phyloP scores from a whole-genome alignment of 1,140 invertebrate genomes.

The Oncopodura yosiiana region DNA sequence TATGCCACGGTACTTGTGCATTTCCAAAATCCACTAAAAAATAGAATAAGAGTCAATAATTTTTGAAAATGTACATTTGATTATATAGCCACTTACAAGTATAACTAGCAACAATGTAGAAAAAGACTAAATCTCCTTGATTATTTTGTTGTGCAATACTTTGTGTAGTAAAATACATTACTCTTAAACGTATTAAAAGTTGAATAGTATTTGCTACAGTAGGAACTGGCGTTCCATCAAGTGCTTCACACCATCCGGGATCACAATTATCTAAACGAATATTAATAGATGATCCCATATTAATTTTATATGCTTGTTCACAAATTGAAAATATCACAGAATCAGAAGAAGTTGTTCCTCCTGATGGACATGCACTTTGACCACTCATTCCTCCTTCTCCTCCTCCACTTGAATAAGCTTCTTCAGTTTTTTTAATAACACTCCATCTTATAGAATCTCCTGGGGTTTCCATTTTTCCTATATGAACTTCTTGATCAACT shows the following conservation, averaged over 20 bases:
- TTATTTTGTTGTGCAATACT: not conserved
- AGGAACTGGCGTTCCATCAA: constrained; percentile 1
- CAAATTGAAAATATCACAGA: no score
- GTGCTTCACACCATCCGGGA: not conserved
- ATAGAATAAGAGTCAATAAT: no score
- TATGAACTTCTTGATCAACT: not conserved
- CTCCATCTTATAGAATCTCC: not conserved
- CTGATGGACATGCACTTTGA: not conserved
- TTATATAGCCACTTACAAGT: no score
- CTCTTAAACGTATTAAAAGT: constrained; percentile 2
- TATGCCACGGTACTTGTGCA: constrained; percentile 8
- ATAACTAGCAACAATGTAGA: constrained; percentile 12
- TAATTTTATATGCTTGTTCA: no score
- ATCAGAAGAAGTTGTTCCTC: no score
- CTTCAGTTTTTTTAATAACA: not conserved
- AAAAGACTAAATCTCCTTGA: not conserved
- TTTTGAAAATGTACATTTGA: no score
- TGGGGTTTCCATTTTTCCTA: not conserved
- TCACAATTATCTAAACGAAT: no score
- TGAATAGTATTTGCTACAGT: not conserved
- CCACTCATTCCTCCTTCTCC: not conserved
- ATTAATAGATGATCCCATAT: no score
- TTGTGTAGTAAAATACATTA: not conserved
- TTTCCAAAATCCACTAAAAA: no score
- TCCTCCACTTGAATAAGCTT: not conserved